Base-by-base conservation (phyloP, 2,888 invertebrate species). In the Nephrocerus scutellatus region DNA sequence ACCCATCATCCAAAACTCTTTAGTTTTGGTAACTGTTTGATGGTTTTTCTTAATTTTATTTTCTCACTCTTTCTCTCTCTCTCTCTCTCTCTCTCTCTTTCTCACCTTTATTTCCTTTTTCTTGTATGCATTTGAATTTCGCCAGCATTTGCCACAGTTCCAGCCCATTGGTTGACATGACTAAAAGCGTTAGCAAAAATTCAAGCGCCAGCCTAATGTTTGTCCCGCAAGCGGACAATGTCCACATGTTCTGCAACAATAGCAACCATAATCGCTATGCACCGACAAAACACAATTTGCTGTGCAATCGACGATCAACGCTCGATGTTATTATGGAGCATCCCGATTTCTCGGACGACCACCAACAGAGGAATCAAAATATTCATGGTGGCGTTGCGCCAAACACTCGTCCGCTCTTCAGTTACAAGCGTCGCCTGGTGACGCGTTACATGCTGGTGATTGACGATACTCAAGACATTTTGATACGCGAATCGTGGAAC, bases 281-380 rank as follows among this genome's bases (percentile, higher is more conserved):
- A 0, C 80, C 80, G 1, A 80, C 78, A 15, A 78, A 77, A 60
- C 81, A 80, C 46, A 81, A 80, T 58, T 68, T 74, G 21, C 64
- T 80, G 15, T 81, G 81, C 56, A 68, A 73, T 39, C 68, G 76
- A 18, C 68, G 71, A 29, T 77, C 77, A 52, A 74, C 75, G 3
- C 66, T 75, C 53, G 75, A 77, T 43, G 72, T 80, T 14, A 75
- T 78, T 38, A 57, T 71, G 18, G 65, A 66, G 41, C 75, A 76
- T 55, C 49, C 57, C 2, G 78, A 78, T 54, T 77, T 78, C 51
- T 52, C 51, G 3, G 42, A n/a, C n/a, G n/a, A n/a, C n/a, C n/a
- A n/a, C n/a, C n/a, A 12, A 18, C 30, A 14, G 9, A 9, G 10
- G 12, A 21, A 9, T 16, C 22, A n/a, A 10, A 14, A 23, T 10